These are phyloP conservation scores for Tolmerus cingulatus DNA, from an alignment of 2,888 invertebrate species.

Conservation along the genomic window DNA sequence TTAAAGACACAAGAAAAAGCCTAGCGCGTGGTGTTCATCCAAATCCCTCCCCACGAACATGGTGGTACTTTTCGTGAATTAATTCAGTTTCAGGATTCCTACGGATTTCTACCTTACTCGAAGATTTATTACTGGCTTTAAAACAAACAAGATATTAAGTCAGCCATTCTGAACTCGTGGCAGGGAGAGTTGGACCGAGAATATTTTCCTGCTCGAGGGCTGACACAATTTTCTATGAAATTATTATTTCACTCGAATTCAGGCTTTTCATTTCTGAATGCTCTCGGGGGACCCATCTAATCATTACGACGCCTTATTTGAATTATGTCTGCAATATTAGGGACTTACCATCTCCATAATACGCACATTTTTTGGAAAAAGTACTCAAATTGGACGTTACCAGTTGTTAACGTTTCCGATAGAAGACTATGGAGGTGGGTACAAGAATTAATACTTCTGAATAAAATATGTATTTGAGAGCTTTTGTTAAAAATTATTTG, in stretches of 20 bases:
- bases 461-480: not conserved
- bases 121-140: constrained; percentile 21
- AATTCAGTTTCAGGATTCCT: not conserved
- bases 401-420: not conserved
- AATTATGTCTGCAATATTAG: not conserved
- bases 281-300: not conserved
- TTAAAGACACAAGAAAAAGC: not conserved
- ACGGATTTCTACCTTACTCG: constrained; percentile 4
- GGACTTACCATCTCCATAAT: not conserved
- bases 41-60: not conserved
- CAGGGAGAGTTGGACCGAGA: not conserved
- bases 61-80: not conserved
- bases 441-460: not conserved
- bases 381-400: not conserved
- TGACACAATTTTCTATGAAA: not conserved
- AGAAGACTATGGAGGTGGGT: not conserved
- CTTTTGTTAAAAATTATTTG: not conserved
- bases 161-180: not conserved
- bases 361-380: not conserved
- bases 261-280: not conserved
- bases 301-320: not conserved
- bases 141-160: constrained; percentile 24
- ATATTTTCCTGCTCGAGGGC: not conserved
- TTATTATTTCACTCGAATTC: not conserved
- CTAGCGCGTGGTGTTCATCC: not conserved